Percentiles rank a stretch among this genome's conserved stretches.
Conservation (phyloP, 1,140 invertebrate species). For the Condylostylus longicornis region DNA sequence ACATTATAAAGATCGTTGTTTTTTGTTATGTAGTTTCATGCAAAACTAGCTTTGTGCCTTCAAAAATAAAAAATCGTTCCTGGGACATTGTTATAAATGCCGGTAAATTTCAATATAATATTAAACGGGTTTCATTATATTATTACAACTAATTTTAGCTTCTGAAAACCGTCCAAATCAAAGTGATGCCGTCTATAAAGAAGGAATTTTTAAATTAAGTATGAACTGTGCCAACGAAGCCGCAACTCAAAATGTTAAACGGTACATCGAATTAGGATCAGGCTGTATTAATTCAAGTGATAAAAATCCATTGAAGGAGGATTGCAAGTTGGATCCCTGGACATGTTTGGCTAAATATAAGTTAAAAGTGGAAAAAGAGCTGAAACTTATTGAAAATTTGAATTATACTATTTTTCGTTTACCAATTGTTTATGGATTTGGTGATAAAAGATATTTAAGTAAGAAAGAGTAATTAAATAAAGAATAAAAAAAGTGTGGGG, state of each 20-base stretch:
- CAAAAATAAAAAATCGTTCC: constrained; percentile 31
- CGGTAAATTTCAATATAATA: no score
- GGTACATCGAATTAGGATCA: constrained; percentile 72
- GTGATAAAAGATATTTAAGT: constrained; percentile 70
- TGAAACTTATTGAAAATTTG: constrained; percentile 44
- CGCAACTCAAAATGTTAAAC: constrained; percentile 46
- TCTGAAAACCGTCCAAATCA: constrained; percentile 78
- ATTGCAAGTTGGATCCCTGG: constrained; percentile 62
- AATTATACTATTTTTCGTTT: constrained; percentile 69
- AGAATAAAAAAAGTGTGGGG: not conserved
- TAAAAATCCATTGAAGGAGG: constrained; percentile 63
- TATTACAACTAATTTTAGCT: no score
- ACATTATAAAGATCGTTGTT: constrained; percentile 1
- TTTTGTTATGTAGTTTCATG: constrained; percentile 48
- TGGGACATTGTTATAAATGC: constrained; percentile 78
- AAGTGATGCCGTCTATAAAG: constrained; percentile 74
- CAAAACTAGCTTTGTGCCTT: constrained; percentile 52
- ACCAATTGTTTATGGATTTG: constrained; percentile 72
- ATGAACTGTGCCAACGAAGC: constrained; percentile 67
- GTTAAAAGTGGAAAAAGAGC: constrained; percentile 62
- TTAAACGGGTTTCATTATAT: no score
- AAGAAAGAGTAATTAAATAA: constrained; percentile 28
- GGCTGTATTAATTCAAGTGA: constrained; percentile 65
- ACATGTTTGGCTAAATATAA: constrained; percentile 72
- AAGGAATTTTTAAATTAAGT: constrained; percentile 73